phyloP scores from a whole-genome alignment of 2,113 vertebrate genomes.

The Orycteropus afer region DNA sequence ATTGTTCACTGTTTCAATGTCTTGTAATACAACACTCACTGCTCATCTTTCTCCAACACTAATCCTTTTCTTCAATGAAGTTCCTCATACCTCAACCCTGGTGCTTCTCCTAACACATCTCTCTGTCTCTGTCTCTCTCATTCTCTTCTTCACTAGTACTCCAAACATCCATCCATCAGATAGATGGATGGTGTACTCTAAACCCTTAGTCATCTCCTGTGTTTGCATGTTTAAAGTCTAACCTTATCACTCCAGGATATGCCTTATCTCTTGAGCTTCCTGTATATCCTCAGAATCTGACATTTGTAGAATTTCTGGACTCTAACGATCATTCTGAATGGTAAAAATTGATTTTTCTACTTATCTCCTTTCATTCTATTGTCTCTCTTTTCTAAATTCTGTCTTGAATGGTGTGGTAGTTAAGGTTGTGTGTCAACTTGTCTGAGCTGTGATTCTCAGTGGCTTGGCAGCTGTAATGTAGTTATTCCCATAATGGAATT shows the following conservation, averaged over 20 bases:
- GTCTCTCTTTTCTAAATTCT: background rate
- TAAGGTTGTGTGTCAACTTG: too few relatives aligned
- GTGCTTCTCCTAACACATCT: background rate
- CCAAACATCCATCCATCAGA: background rate
- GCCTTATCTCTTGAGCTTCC: background rate
- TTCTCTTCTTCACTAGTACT: background rate
- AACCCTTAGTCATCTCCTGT: accelerated
- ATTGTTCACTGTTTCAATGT: background rate
- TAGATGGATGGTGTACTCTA: background rate
- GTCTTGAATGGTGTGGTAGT: background rate
- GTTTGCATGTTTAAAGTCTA: background rate
- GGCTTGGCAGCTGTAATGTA: too few relatives aligned
- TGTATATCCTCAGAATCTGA: background rate
- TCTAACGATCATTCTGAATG: background rate
- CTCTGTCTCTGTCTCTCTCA: too few relatives aligned
- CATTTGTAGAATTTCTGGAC: background rate
- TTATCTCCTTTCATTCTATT: background rate
- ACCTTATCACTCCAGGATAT: background rate
- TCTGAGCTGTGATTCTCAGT: too few relatives aligned
- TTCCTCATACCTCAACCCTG: background rate
- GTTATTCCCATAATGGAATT: too few relatives aligned
- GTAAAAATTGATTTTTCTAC: background rate
- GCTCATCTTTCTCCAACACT: background rate
- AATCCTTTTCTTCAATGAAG: background rate
- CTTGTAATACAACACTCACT: accelerated